Conservation (phyloP, 2,797 vertebrate species). For the Microhierax caerulescens region DNA sequence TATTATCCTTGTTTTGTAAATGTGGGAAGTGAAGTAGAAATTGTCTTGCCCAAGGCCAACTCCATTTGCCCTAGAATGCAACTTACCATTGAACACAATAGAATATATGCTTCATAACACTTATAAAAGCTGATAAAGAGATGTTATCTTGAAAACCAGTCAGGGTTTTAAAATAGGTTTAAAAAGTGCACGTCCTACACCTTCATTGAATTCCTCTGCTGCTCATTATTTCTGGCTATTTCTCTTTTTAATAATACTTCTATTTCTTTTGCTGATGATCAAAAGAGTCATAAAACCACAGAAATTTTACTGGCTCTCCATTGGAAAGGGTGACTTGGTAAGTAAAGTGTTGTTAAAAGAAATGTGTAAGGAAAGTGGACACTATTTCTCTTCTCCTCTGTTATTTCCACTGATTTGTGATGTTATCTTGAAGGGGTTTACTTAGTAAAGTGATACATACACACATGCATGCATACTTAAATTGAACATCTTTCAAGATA, state of each 20-base stretch:
- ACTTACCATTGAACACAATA: not conserved
- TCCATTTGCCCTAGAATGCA: slow-evolving; percentile 40
- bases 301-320: not conserved
- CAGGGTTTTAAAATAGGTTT: slow-evolving; percentile 6
- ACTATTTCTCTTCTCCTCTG: not conserved
- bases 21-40: slow-evolving; percentile 59
- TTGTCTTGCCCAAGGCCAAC: slow-evolving; percentile 53
- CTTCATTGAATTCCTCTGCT: not conserved
- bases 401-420: not conserved
- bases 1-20: slow-evolving; percentile 42
- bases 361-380: not conserved
- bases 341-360: not conserved
- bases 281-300: not conserved
- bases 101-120: slow-evolving; percentile 7
- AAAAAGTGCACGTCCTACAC: not conserved
- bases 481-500: not conserved
- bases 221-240: not conserved
- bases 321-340: not conserved
- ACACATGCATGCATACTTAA: not conserved
- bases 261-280: not conserved
- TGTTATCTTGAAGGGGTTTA: not conserved
- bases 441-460: not conserved
- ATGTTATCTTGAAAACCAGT: slow-evolving; percentile 27
- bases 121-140: slow-evolving; percentile 43
- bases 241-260: not conserved